phyloP scores from a whole-genome alignment of 2,888 invertebrate species.

The Drosophila niveifrons region DNA sequence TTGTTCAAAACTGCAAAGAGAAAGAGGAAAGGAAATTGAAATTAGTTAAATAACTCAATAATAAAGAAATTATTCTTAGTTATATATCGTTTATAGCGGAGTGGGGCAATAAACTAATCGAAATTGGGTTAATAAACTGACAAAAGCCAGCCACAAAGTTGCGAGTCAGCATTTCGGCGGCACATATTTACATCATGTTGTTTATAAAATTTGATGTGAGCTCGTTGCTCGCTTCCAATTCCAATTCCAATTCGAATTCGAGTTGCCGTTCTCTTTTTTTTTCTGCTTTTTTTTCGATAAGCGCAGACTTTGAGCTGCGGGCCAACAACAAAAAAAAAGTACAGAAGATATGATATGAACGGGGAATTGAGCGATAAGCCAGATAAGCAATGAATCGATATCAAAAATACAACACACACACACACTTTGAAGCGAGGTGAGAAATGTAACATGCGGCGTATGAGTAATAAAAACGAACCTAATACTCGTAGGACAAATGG shows the following conservation, averaged over 20 bases:
- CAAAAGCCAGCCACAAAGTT: constrained; percentile 28
- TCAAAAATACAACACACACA: background rate
- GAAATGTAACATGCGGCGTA: constrained; percentile 31
- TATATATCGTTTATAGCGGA: too few relatives aligned
- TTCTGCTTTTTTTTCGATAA: constrained; percentile 36
- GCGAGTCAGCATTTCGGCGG: constrained; percentile 63
- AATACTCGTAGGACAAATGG: constrained; percentile 25
- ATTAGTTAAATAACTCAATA: constrained; percentile 12
- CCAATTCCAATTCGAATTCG: background rate
- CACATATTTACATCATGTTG: constrained; percentile 69
- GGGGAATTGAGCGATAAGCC: constrained; percentile 23
- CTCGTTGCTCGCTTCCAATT: constrained; percentile 28
- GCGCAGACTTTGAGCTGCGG: constrained; percentile 57
- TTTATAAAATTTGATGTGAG: constrained; percentile 56
- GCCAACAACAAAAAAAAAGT: background rate
- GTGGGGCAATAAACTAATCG: constrained; percentile 18
- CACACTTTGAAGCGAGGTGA: background rate
- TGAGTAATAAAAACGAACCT: constrained; percentile 31
- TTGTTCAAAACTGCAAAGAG: constrained; percentile 56
- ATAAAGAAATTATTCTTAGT: background rate
- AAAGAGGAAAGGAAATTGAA: background rate
- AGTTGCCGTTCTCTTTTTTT: background rate
- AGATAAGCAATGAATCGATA: constrained; percentile 65
- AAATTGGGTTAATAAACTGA: constrained; percentile 75
- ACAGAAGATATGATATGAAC: constrained; percentile 38